Conservation (phyloP, 2,797 vertebrate species). For the Amphiprion clarkii region DNA sequence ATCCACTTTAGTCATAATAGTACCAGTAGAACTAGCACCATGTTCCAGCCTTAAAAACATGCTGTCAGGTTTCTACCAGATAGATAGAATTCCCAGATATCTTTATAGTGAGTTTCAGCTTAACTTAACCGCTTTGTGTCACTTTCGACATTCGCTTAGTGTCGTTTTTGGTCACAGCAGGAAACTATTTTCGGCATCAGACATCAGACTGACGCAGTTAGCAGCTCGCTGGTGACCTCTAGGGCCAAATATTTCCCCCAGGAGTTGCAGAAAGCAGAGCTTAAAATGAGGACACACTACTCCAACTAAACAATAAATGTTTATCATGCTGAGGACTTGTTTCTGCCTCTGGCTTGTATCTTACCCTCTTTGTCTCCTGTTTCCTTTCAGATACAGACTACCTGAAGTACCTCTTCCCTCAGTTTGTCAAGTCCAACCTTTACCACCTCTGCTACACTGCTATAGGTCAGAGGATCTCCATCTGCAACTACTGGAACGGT, state of each 20-base stretch:
- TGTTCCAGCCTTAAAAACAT: too few species aligned
- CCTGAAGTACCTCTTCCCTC: constrained; percentile 91
- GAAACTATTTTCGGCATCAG: neutral
- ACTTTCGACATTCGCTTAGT: neutral
- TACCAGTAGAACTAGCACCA: too few species aligned
- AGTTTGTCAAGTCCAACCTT: constrained; percentile 90
- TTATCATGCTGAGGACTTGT: neutral
- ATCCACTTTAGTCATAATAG: too few species aligned
- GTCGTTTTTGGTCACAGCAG: neutral
- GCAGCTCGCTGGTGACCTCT: neutral
- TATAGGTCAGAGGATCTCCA: constrained; percentile 90
- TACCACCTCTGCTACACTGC: constrained; percentile 91
- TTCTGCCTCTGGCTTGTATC: too few species aligned
- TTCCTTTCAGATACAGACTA: constrained; percentile 90
- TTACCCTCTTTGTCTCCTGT: neutral
- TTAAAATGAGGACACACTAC: neutral
- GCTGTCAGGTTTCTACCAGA: too few species aligned
- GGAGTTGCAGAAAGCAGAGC: neutral
- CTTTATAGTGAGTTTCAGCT: neutral
- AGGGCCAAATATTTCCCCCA: too few species aligned
- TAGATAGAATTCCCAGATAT: too few species aligned
- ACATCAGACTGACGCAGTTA: neutral
- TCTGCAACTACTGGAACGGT: constrained; percentile 98
- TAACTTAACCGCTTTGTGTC: neutral
- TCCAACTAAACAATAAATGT: neutral